Conservation (phyloP, 2,797 vertebrate genomes). For the Poecilia velifera region DNA sequence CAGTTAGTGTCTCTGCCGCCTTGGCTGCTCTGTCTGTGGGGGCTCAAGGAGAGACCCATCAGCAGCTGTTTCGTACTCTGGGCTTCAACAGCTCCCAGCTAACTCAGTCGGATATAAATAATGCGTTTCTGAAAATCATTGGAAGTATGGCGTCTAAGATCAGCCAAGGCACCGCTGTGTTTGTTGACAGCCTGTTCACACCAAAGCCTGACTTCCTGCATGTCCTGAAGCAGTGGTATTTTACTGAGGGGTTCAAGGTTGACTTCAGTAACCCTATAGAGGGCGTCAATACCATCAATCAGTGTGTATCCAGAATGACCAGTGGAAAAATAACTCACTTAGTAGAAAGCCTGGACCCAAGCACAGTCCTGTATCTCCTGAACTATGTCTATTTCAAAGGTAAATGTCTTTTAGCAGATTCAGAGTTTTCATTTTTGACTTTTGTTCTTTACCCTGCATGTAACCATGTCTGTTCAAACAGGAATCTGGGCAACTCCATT, state of each 20-base stretch:
- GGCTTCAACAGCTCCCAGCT: constrained; percentile 77
- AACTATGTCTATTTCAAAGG: constrained; percentile 91
- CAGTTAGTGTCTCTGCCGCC: constrained; percentile 84
- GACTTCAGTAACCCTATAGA: constrained; percentile 79
- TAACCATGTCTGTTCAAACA: constrained; percentile 38
- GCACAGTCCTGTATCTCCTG: constrained; percentile 86
- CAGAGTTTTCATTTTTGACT: neutral
- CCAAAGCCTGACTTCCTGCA: constrained; percentile 79
- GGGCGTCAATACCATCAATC: constrained; percentile 82
- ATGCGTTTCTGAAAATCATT: constrained; percentile 80
- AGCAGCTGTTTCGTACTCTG: constrained; percentile 85
- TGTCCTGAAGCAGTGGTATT: constrained; percentile 79
- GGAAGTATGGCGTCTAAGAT: constrained; percentile 60
- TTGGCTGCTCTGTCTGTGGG: constrained; percentile 88
- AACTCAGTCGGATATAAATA: constrained; percentile 76
- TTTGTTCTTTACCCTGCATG: neutral
- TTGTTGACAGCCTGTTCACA: constrained; percentile 77
- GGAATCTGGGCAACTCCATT: constrained; percentile 79
- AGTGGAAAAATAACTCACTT: constrained; percentile 86
- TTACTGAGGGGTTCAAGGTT: constrained; percentile 79
- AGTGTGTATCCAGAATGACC: constrained; percentile 85
- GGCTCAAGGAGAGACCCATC: constrained; percentile 84
- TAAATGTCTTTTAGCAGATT: constrained; percentile 61
- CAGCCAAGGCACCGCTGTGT: constrained; percentile 83
- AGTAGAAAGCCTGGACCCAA: constrained; percentile 76